Conservation (phyloP, 1,140 invertebrate species). For the Venustaconcha ellipsiformis region DNA sequence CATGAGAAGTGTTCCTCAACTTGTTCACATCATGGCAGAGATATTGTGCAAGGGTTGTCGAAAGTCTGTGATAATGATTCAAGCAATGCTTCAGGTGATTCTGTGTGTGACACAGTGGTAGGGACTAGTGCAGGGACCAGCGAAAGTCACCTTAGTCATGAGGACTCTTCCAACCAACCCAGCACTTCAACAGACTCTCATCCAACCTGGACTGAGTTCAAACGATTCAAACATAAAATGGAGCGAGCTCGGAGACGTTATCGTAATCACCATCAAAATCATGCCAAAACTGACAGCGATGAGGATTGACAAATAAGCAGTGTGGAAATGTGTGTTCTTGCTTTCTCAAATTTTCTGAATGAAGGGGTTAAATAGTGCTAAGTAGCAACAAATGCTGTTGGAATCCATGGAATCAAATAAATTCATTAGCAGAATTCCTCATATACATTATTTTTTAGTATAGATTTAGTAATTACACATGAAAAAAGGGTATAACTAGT, state of each 20-base stretch:
- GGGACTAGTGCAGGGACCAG: not conserved
- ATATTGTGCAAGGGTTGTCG: not conserved
- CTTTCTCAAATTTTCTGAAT: no score
- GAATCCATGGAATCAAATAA: no score
- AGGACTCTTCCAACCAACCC: not conserved
- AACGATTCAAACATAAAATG: constrained; percentile 52
- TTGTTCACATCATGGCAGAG: not conserved
- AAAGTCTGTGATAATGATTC: not conserved
- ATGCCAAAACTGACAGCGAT: no score
- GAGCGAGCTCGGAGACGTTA: constrained; percentile 49
- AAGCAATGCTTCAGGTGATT: not conserved
- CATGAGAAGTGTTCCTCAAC: constrained; percentile 1
- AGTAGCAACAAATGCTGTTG: no score
- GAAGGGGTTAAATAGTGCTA: no score
- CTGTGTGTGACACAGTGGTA: not conserved
- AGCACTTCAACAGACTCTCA: constrained; percentile 31
- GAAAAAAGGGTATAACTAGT: no score
- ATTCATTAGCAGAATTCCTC: no score
- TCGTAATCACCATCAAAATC: no score
- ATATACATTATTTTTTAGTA: no score
- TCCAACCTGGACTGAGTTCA: constrained; percentile 58
- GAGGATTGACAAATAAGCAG: no score
- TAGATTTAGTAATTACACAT: no score
- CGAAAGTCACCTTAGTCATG: not conserved
- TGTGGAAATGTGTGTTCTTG: no score